Conservation (phyloP, 1,140 invertebrate species). For the Archegozetes longisetosus region DNA sequence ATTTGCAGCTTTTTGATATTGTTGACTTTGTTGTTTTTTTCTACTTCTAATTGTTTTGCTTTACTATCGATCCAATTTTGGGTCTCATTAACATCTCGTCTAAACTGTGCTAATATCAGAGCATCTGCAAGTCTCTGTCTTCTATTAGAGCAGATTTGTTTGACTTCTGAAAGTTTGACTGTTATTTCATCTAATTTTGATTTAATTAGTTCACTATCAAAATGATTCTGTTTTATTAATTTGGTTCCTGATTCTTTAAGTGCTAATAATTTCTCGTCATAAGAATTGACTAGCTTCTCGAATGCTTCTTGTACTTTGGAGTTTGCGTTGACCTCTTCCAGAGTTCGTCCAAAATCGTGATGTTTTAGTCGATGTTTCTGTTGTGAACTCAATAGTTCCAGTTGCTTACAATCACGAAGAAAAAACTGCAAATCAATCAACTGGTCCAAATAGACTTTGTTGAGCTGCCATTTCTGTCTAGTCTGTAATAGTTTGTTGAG, state of each 20-base stretch:
- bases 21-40: conserved; percentile 35
- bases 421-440: conserved; percentile 88
- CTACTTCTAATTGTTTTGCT: conserved; percentile 63
- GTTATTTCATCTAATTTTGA: conserved; percentile 30
- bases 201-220: conserved; percentile 73
- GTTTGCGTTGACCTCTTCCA: conserved; percentile 67
- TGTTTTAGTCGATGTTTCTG: conserved; percentile 51
- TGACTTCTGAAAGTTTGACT: conserved; percentile 37
- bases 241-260: conserved; percentile 73
- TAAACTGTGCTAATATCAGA: conserved; percentile 71
- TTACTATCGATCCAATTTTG: conserved; percentile 88
- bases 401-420: conserved; percentile 79
- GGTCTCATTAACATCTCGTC: conserved; percentile 66
- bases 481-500: conserved; percentile 62
- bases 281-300: conserved; percentile 60
- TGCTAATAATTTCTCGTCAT: conserved; percentile 69
- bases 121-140: conserved; percentile 53
- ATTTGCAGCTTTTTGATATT: conserved; percentile 87
- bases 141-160: conserved; percentile 43
- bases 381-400: conserved; percentile 67
- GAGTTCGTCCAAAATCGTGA: conserved; percentile 33
- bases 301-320: conserved; percentile 80
- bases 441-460: conserved; percentile 80
- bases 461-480: conserved; percentile 65
- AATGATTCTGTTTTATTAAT: conserved; percentile 78